These are phyloP conservation scores for Brachionus rubens DNA, from an alignment of 1,140 invertebrate species.

Conservation along the genomic window DNA sequence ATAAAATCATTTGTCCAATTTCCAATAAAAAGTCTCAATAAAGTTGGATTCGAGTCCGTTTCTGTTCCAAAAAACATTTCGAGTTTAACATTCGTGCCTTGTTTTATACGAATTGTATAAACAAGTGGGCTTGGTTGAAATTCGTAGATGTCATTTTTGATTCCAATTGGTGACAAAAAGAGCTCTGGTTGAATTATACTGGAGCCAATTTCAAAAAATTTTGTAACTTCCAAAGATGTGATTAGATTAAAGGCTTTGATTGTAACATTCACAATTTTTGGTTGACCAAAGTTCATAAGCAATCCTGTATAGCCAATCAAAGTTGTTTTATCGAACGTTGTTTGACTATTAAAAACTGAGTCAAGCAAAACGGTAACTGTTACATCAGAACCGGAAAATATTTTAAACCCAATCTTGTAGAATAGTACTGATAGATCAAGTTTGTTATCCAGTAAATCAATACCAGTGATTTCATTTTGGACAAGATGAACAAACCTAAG, in stretches of 20 bases:
- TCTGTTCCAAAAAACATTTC: not conserved
- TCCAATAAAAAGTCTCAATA: not conserved
- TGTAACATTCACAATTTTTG: not conserved
- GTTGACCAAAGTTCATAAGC: not conserved
- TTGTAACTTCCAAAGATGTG: not conserved
- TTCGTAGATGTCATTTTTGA: not conserved
- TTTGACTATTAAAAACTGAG: not conserved
- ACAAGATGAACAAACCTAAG: not conserved
- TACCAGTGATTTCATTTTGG: not conserved
- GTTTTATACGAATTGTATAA: constrained; percentile 2
- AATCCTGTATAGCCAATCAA: constrained; percentile 12
- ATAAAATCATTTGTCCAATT: not conserved
- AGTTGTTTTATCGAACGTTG: not conserved
- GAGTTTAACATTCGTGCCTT: constrained; percentile 9
- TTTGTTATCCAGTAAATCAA: not conserved
- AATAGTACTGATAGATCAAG: not conserved
- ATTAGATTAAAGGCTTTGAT: constrained; percentile 17
- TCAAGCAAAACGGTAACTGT: not conserved
- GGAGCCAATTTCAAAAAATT: constrained; percentile 35
- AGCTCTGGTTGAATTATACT: not conserved
- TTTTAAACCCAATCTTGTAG: constrained; percentile 1
- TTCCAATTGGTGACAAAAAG: not conserved
- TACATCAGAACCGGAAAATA: not conserved
- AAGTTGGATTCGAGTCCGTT: not conserved
- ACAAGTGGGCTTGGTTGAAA: not conserved